Evolutionary conservation across 2,113 vertebrate species (phyloP).

Genomic region (Grallaria varia): DNA sequence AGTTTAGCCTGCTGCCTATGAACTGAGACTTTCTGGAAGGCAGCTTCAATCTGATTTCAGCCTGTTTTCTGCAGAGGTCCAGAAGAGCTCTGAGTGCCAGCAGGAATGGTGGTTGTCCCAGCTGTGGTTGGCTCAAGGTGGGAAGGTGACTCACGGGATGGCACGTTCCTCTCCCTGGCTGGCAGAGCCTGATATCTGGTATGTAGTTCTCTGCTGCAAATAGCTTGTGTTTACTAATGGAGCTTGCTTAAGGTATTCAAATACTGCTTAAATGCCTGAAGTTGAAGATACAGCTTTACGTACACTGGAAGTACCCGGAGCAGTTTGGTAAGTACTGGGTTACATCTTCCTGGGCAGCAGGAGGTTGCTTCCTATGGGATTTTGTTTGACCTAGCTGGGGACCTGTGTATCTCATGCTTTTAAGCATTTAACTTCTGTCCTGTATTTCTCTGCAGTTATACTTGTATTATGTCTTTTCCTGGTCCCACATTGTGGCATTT

Average conservation of each 20-base stretch:
- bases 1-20: not conserved
- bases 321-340: not conserved
- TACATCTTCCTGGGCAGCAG: not conserved
- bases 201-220: not conserved
- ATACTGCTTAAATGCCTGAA: not conserved
- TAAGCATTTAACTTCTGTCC: not conserved
- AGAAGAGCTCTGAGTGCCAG: not conserved
- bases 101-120: not conserved
- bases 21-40: not conserved
- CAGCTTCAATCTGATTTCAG: not conserved
- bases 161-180: not conserved
- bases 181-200: not conserved
- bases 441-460: not conserved
- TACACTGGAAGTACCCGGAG: fast-evolving
- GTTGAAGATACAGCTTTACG: fast-evolving
- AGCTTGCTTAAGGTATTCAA: not conserved
- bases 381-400: not conserved
- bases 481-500: not conserved
- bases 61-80: not conserved
- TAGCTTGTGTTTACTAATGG: not conserved
- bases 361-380: not conserved
- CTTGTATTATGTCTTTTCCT: not conserved
- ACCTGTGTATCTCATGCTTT: not conserved
- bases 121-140: not conserved
- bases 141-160: not conserved